Evolutionary conservation across 2,888 invertebrate genomes (phyloP), one percentile per base, ranked within the genome.

Genomic region (Agriopis marginaria): DNA sequence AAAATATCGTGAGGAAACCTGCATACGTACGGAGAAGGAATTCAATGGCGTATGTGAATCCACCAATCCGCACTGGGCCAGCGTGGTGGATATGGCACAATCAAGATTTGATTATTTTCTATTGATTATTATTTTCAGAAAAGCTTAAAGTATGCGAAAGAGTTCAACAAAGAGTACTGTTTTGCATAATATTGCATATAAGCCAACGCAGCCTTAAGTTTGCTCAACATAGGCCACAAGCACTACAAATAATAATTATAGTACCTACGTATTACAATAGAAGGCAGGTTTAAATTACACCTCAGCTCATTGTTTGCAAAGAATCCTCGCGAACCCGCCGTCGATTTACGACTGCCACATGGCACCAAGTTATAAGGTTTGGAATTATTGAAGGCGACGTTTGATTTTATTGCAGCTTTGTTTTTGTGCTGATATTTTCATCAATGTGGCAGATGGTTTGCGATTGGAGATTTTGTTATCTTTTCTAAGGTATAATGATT

Each of bases 311-410:
- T 47, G 32, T 63, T 63, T 12, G 47, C 45, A 47, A 47, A 54
- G 53, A 54, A 47, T 63, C 47, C 39, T 47, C 44, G 23, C 44
- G 23, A 54, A 45, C 42, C 39, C 75, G 74, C 9, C 77, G 75
- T 70, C 62, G 54, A 65, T 72, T 75, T 75, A 74, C 69, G 69
- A 75, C 55, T 32, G 56, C 51, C 68, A 72, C 65, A 70, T 72
- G 68, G 62, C 69, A 65, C 69, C 66, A 51, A 70, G 53, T 70
- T 64, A 56, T 64, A 64, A 62, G 53, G 62, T 60, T 70, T 80
- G 78, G 77, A 76, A 80, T 79, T 80, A 80, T 82, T 78, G 77
- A 78, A 82, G 80, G 81, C 82, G 74, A 79, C 78, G 77, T 77
- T 79, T 73, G 63, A 69, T 44, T 64, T 64, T 76, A 76, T 79